phyloP scores from a whole-genome alignment of 1,140 invertebrate species.

The Nephotettix cincticeps region DNA sequence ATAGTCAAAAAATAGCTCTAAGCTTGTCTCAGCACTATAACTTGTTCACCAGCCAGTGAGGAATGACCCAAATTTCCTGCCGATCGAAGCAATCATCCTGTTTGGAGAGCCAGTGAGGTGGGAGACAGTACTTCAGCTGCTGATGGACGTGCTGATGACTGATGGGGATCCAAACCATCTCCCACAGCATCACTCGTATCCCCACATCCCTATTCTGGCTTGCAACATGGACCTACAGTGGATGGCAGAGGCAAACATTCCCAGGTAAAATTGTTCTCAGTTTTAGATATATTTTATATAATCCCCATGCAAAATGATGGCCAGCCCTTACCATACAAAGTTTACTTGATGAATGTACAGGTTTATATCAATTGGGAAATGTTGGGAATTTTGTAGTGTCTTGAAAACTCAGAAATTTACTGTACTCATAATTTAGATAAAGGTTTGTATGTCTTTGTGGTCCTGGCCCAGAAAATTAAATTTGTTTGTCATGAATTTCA shows the following conservation, averaged over 20 bases:
- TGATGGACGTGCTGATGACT: conserved; percentile 68
- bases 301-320: not conserved
- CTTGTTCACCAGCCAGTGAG: conserved; percentile 49
- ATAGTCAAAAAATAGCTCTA: no score
- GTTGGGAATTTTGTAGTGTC: no score
- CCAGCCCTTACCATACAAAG: no score
- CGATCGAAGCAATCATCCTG: conserved; percentile 58
- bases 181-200: conserved; percentile 52
- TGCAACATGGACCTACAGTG: conserved; percentile 71
- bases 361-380: no score
- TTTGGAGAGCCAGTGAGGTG: conserved; percentile 64
- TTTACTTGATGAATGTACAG: no score
- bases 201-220: conserved; percentile 64
- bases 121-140: conserved; percentile 62
- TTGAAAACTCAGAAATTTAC: no score
- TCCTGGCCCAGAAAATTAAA: no score
- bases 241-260: conserved; percentile 65
- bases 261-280: conserved; percentile 49
- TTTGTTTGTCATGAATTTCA: no score
- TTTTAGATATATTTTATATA: not conserved
- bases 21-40: no score
- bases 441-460: no score
- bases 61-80: conserved; percentile 54
- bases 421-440: no score
- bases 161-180: conserved; percentile 56